Conservation (phyloP, 2,797 vertebrate species). For the Diplodus puntazzo region DNA sequence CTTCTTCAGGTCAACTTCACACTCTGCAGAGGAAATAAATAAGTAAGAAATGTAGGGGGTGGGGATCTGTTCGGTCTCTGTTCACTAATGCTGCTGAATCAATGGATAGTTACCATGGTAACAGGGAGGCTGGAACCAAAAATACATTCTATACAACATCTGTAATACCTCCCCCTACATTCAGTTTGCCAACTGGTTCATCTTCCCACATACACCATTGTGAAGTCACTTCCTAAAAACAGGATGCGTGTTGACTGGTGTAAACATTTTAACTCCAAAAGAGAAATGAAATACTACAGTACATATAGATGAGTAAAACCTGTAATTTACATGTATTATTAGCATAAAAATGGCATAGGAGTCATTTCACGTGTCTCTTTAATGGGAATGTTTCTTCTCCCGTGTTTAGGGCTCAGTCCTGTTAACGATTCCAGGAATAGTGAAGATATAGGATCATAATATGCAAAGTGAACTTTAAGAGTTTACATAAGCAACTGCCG, state of each 20-base stretch:
- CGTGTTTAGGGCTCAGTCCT: neutral
- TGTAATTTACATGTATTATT: neutral
- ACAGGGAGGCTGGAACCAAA: slow-evolving; percentile 86
- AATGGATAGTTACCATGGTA: slow-evolving; percentile 85
- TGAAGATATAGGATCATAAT: neutral
- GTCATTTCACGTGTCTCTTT: neutral
- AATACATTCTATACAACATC: slow-evolving; percentile 86
- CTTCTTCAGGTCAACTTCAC: slow-evolving; percentile 46
- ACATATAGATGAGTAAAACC: neutral
- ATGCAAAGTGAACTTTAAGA: neutral
- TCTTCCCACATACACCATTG: slow-evolving; percentile 48
- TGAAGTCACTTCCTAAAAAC: slow-evolving; percentile 29
- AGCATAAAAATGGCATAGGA: neutral
- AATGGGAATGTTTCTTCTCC: neutral
- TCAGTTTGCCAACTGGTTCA: slow-evolving; percentile 63
- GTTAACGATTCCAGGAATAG: neutral
- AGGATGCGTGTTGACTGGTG: slow-evolving; percentile 20
- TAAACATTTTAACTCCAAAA: slow-evolving; percentile 16
- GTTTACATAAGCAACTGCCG: no score
- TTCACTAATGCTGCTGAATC: slow-evolving; percentile 80
- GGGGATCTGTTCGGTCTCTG: slow-evolving; percentile 59
- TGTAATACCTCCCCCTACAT: slow-evolving; percentile 77
- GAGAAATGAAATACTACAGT: neutral
- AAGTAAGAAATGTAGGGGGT: slow-evolving; percentile 33
- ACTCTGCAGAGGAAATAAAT: slow-evolving; percentile 52